These are phyloP conservation scores for Drosophila robusta DNA, from an alignment of 2,888 invertebrate genomes.

Conservation along the genomic window DNA sequence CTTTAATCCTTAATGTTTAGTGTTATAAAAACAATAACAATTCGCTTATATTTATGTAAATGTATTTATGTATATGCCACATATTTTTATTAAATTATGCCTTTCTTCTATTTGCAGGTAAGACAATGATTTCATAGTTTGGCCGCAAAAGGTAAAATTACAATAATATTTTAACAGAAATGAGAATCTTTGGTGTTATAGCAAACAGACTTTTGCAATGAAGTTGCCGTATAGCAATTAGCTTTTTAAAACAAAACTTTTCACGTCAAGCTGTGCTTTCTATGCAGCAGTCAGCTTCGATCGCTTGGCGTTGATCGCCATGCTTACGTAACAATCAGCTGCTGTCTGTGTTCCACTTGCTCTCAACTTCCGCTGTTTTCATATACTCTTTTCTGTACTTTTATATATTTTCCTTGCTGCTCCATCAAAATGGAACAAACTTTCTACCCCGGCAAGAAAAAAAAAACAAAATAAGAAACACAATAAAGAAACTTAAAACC, in stretches of 20 bases:
- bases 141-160: no score
- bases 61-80: neutral
- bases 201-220: no score
- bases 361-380: neutral
- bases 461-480: neutral
- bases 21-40: neutral
- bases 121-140: neutral
- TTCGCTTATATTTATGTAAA: neutral
- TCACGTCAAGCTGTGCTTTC: no score
- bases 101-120: conserved; percentile 23
- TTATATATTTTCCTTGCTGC: neutral
- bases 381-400: neutral
- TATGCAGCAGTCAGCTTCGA: neutral
- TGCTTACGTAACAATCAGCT: conserved; percentile 10
- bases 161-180: no score
- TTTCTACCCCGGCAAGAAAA: conserved; percentile 2
- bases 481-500: conserved; percentile 27
- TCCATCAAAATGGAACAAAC: conserved; percentile 15
- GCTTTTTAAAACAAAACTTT: no score
- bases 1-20: neutral
- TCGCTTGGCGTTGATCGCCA: neutral
- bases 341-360: neutral
- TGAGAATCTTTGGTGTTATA: no score
- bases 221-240: no score
- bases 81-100: neutral